Base-by-base conservation (phyloP, 2,888 invertebrate species). In the Chalcis sispes region DNA sequence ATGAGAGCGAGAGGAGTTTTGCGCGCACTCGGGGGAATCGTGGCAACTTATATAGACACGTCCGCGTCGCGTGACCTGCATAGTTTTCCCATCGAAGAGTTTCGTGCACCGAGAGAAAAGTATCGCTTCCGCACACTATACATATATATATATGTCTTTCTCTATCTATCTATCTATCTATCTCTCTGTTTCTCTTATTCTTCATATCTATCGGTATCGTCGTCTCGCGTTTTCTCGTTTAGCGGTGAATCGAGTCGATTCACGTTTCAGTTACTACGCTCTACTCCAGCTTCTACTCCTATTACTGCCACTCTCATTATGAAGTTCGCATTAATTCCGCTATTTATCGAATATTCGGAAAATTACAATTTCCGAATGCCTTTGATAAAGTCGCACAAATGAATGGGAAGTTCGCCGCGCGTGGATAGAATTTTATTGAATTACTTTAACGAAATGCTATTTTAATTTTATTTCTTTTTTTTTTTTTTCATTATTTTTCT, bases 1-100 rank as follows among this genome's bases (percentile, higher is more conserved):
- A 74, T 62, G 54, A 54, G 36, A 15, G 0, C 13, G 13, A 13
- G 5, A 2, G 8, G 18, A n/a, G n/a, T n/a, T n/a, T n/a, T n/a
- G n/a, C n/a, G n/a, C n/a, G n/a, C n/a, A n/a, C 56, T 10, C 18
- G 46, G 4, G 13, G 25, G 48, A 73, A 61, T 54, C 15, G 46
- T 20, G 32, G 27, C 32, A 15, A 27, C 54, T 69, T 69, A 67
- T 64, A 75, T 48, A 64, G 56, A 50, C 70, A 70, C 58, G 58
- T 74, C 61, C 66, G 52, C 48, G 64, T 70, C 66, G 48, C 75
- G 75, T 67, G 75, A 76, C 75, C 75, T 62, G 75, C 72, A 72
- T 72, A 72, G 25, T 65, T 72, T 61, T 62, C 70, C n/a, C 70
- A 54, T 23, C 36, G 52, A 3, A 27, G 13, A 0, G 15, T 25